A percentile compares a stretch with the other conserved stretches of the same genome.
These are phyloP conservation scores for Triplophysa tibetana DNA, from an alignment of 2,113 vertebrate genomes.

Conservation along the genomic window DNA sequence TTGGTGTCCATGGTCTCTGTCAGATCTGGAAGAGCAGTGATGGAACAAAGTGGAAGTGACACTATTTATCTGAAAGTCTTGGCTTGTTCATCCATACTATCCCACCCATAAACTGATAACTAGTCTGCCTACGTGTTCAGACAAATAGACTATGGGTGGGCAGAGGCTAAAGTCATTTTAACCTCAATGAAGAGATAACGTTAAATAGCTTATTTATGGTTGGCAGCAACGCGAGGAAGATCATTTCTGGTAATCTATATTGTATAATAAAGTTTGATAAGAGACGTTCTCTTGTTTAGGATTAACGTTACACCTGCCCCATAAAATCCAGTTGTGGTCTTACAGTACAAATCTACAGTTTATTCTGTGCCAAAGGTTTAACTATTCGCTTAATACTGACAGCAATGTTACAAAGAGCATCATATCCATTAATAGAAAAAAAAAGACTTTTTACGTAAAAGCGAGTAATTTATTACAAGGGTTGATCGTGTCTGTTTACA, in stretches of 20 bases:
- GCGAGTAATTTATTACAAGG: neutral
- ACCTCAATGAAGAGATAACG: neutral
- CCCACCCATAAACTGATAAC: conserved; percentile 36
- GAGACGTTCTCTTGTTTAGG: neutral
- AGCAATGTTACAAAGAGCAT: neutral
- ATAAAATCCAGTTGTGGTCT: neutral
- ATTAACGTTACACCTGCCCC: neutral
- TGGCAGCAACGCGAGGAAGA: neutral
- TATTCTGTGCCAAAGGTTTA: neutral
- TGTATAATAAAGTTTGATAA: neutral
- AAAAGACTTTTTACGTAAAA: neutral
- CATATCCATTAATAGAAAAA: neutral
- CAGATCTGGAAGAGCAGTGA: conserved; percentile 32
- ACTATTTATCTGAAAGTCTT: neutral
- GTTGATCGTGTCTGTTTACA: neutral
- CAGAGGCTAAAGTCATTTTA: neutral
- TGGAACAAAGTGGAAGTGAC: neutral
- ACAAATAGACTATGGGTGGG: neutral
- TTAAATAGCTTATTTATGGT: neutral
- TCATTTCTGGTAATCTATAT: neutral
- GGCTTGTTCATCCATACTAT: neutral
- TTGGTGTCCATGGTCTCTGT: conserved; percentile 40
- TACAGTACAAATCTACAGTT: no score
- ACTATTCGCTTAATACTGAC: neutral
- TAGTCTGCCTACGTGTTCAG: conserved; percentile 1